Conservation (phyloP, 1,140 invertebrate genomes). For the Semibalanus balanoides region DNA sequence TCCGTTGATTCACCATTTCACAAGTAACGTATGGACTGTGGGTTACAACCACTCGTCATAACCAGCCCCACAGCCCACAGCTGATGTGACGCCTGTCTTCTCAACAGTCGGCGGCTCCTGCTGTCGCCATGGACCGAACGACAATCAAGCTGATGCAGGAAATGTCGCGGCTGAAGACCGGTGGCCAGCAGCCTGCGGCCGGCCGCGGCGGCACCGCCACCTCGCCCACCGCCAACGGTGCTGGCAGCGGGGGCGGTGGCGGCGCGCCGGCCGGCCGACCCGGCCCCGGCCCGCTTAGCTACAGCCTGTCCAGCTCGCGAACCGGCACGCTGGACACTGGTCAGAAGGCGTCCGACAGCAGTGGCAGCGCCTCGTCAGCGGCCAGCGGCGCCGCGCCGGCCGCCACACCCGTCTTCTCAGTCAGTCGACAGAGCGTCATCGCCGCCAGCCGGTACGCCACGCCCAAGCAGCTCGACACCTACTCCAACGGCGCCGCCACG, state of each 20-base stretch:
- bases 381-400: background rate
- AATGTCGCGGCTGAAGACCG: background rate
- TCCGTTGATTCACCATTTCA: too few species aligned
- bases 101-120: background rate
- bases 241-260: background rate
- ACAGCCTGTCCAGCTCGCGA: background rate
- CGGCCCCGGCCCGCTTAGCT: background rate
- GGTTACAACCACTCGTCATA: too few species aligned
- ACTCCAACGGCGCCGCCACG: conserved; percentile 6
- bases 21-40: too few species aligned
- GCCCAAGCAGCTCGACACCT: conserved; percentile 41
- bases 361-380: background rate
- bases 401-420: background rate
- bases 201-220: background rate
- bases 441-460: conserved; percentile 59
- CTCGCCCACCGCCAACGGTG: background rate
- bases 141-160: conserved; percentile 1
- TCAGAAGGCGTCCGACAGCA: background rate
- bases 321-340: background rate
- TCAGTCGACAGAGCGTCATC: conserved; percentile 40
- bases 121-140: background rate
- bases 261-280: too few species aligned
- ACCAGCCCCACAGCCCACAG: too few species aligned
- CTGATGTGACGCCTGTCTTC: background rate
- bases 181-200: background rate